phyloP scores from a whole-genome alignment of 2,113 vertebrate genomes.

The Boleophthalmus pectinirostris region DNA sequence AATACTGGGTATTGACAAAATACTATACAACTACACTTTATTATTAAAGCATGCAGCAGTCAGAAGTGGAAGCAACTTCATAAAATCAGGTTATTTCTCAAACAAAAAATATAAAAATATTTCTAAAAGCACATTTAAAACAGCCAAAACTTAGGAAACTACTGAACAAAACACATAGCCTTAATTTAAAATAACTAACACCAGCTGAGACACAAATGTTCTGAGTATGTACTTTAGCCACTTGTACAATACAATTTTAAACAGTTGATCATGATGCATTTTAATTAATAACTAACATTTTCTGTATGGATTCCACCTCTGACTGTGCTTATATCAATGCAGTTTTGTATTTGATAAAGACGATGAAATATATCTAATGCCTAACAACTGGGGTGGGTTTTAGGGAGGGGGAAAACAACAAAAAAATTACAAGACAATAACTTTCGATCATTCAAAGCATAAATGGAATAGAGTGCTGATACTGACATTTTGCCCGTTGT shows the following conservation, averaged over 20 bases:
- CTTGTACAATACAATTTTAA: not conserved
- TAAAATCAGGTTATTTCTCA: not conserved
- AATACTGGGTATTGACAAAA: not conserved
- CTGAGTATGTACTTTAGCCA: not conserved
- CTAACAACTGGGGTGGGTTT: not conserved
- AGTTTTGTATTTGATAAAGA: not conserved
- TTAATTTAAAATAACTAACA: not conserved
- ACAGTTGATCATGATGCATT: not conserved
- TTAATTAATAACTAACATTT: not conserved
- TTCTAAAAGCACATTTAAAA: too few relatives aligned
- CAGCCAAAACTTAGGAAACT: too few relatives aligned
- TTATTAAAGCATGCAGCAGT: not conserved
- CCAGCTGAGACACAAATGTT: too few relatives aligned
- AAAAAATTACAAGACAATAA: not conserved
- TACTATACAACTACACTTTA: not conserved
- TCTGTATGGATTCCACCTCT: not conserved
- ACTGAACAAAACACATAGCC: too few relatives aligned
- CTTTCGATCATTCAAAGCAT: not conserved
- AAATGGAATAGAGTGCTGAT: conserved; percentile 91
- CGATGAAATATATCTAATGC: not conserved
- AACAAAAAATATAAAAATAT: too few relatives aligned
- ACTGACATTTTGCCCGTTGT: conserved; percentile 99
- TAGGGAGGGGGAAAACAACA: not conserved
- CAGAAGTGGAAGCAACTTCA: not conserved
- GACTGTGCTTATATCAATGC: not conserved